Evolutionary conservation across 2,888 invertebrate genomes (phyloP).

Genomic region (Lypha dubia): DNA sequence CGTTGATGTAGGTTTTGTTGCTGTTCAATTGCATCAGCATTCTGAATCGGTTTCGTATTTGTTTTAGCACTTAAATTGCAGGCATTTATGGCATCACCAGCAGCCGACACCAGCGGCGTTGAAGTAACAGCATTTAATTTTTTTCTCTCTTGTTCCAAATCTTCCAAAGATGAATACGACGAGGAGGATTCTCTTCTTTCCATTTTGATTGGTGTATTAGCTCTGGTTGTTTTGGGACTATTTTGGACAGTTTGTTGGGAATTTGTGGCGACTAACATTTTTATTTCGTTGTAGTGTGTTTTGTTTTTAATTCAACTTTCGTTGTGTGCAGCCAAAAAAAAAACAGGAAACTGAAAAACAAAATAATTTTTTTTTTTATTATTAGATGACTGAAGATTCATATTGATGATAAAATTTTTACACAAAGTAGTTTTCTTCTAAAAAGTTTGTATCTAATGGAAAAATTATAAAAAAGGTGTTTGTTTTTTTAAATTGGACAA

Average conservation of each 20-base stretch:
- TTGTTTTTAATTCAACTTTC: not conserved
- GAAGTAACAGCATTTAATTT: slow-evolving; percentile 80
- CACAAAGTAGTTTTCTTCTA: slow-evolving; percentile 51
- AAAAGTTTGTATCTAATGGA: slow-evolving; percentile 8
- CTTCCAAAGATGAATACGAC: slow-evolving; percentile 83
- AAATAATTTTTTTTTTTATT: slow-evolving; percentile 40
- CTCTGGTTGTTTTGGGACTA: slow-evolving; percentile 55
- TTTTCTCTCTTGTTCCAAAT: slow-evolving; percentile 81
- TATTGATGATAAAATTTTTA: slow-evolving; percentile 38
- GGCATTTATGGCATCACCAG: slow-evolving; percentile 40
- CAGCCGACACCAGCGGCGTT: slow-evolving; percentile 77
- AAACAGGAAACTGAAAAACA: slow-evolving; percentile 40
- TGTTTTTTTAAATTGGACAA: not conserved
- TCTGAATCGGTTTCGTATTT: slow-evolving; percentile 7
- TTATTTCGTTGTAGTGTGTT: slow-evolving; percentile 31
- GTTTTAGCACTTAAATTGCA: slow-evolving; percentile 40
- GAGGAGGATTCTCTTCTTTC: slow-evolving; percentile 82
- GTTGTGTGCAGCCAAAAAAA: slow-evolving; percentile 9
- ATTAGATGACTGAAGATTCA: slow-evolving; percentile 53
- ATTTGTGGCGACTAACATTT: slow-evolving; percentile 72
- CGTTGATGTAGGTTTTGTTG: slow-evolving; percentile 54
- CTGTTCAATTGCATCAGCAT: not conserved
- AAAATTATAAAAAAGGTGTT: not conserved
- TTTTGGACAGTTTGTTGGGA: slow-evolving; percentile 54
- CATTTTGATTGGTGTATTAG: slow-evolving; percentile 75